Evolutionary conservation across 2,113 vertebrate genomes (phyloP), one percentile per base, ranked within the genome.

Genomic region (Chlorodrepanis virens): DNA sequence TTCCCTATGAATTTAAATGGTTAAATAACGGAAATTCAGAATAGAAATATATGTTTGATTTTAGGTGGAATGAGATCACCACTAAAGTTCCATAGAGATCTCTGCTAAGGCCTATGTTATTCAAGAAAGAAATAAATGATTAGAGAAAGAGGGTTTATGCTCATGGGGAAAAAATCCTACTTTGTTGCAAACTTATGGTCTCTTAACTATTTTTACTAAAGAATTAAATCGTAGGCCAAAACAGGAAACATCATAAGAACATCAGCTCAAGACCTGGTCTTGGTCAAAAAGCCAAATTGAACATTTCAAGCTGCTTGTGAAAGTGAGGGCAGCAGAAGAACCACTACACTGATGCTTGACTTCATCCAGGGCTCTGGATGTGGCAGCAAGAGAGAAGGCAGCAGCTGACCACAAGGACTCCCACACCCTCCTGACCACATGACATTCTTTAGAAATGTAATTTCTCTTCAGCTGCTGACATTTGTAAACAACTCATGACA

Each of bases 401-500:
- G 67, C 67, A 86, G 85, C 63, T 5, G 37, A 44, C 56, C 67
- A 24, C 35, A 53, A 40, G 68, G 67, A 67, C n/a, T 47, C 27
- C 52, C n/a, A 42, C 21, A 49, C 14, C 24, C 57, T 64, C 17
- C 21, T 0, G 0, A 21, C 35, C 82, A 69, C 53, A 60, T 53
- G 70, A 92, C 20, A 23, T 72, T 83, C 72, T 50, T 74, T n/a
- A 74, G 76, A 80, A 90, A 40, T 39, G 75, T 70, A n/a, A 80
- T 90, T 61, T 88, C 27, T 92, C 83, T 86, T 80, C 67, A 86
- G 71, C 33, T 33, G 19, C 42, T 53, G 67, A 65, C 53, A 25
- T 72, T 35, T 74, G 68, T 92, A 95, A 95, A 92, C 83, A 93
- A 80, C 68, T 39, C 12, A 2, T 93, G 92, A 92, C 45, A 74